Evolutionary conservation across 64 coral and sea anemone genomes (phyloP), one percentile per base, ranked within the genome.

Genomic region (Cladopsammia gracilis): DNA sequence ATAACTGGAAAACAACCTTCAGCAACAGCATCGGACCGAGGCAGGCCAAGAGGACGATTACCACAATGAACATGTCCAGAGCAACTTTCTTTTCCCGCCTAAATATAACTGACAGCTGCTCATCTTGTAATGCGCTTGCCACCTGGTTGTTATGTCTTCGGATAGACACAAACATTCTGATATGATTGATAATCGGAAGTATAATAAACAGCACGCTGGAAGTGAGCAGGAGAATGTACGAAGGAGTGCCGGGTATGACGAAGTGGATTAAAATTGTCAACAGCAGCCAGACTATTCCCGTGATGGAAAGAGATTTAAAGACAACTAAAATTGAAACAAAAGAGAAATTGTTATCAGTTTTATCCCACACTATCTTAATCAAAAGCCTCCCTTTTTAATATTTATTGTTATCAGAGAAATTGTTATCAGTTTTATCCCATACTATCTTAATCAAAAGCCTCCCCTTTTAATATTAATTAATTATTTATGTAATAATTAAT

Each of bases 11-110:
- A 56, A 56, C 6, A 3, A 56, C 3, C 73, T 76, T 19, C 15
- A 76, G 6, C 15, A 24, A 6, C 46, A 76, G 5, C 48, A 52
- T 20, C 3, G 73, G 73, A 22, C 73, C 73, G 18, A 76, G 73
- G 46, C 73, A 76, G 51, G 18, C 48, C 1, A 76, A 19, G 8
- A 76, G 73, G 9, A 10, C 46, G 6, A 76, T 10, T 2, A 45
- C 9, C 2, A 76, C 73, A 76, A 76, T 49, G 48, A 50, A 1
- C 46, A 52, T 76, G 48, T 76, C 73, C 7, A 51, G 12, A 53
- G 48, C 73, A 16, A 76, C 73, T n/a, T 76, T 76, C 73, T 76
- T 76, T 76, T 76, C 73, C 18, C 73, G 45, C 43, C 9, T 23
- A 52, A 76, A 51, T 76, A 76, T 42, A 4, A 12, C 8, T 10